Base-by-base conservation (phyloP, 1,140 invertebrate species). In the Drosophila auraria region DNA sequence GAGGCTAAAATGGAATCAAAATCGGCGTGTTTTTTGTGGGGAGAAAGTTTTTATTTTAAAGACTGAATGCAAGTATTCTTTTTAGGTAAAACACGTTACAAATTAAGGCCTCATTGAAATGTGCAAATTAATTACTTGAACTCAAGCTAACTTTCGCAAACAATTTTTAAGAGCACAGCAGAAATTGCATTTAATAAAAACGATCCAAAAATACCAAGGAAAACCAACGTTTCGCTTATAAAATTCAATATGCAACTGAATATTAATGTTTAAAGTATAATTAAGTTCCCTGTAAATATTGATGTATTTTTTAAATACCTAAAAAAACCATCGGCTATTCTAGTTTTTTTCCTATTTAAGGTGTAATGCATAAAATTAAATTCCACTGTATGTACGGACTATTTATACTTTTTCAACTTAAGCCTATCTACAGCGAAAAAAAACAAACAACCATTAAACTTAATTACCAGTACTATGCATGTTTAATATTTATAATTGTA, bases 401-500 rank as follows among this genome's bases (percentile, higher is more conserved):
- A 87, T 89, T 89, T 80, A 89, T 87, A 87, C 78, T 78, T 81
- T 36, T 89, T 81, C 59, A 44, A 72, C 70, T 78, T 87, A 87
- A 83, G 83, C 73, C 59, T 69, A 69, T 78, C 49, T 78, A 68
- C 70, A 68, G 68, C 68, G 47, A 60, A 79, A 68, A 77, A 38
- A 38, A 63, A 45, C 68, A 84, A 78, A 70, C 36, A 56, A 50
- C 72, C 78, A 87, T 83, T 87, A 68, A 78, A 79, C 60, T 72
- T 84, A 90, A 84, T 84, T 84, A 83, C 78, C 71, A 74, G 49
- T 83, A 81, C 73, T 81, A 78, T 89, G 84, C 80, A 87, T 87
- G 86, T 90, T 89, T 90, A 84, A 89, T 89, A 90, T 81, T 84
- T 90, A 84, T 90, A 89, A 79, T 79, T 83, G 81, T 89, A 89